phyloP scores from a whole-genome alignment of 2,797 vertebrate genomes.

The Eulemur mongoz region DNA sequence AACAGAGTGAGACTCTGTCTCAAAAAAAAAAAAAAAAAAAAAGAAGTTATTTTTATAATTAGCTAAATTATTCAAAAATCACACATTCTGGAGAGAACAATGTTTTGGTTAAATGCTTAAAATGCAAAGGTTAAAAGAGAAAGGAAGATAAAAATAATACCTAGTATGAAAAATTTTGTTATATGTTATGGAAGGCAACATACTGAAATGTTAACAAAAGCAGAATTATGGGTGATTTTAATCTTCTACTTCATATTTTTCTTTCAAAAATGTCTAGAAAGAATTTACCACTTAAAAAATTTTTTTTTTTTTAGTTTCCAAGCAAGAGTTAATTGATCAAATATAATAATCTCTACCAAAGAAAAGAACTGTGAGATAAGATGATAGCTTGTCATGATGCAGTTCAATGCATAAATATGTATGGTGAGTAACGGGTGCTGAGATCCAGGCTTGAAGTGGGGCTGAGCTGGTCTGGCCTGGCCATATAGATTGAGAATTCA shows the following conservation, averaged over 20 bases:
- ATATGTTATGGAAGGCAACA: constrained; percentile 39
- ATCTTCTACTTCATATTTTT: constrained; percentile 40
- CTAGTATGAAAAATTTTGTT: constrained; percentile 4
- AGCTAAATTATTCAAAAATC: constrained; percentile 44
- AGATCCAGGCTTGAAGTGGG: neutral
- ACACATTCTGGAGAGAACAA: constrained; percentile 9
- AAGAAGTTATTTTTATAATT: constrained; percentile 33
- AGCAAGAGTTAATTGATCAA: constrained; percentile 46
- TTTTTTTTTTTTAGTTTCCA: neutral
- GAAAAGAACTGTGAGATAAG: constrained; percentile 42
- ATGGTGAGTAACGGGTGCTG: neutral
- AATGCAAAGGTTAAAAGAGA: constrained; percentile 5
- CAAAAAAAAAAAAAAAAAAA: too few species aligned
- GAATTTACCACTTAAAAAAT: constrained; percentile 9
- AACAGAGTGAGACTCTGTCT: too few species aligned
- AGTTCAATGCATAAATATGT: neutral
- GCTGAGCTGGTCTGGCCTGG: neutral
- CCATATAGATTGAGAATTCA: neutral
- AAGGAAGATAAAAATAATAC: neutral
- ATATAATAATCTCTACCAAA: neutral
- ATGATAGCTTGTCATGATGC: neutral
- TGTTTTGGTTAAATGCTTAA: constrained; percentile 28
- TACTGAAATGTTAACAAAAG: constrained; percentile 56
- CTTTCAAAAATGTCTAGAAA: constrained; percentile 58
- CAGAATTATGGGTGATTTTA: constrained; percentile 5